A percentile compares a stretch with the other conserved stretches of the same genome.
These are phyloP conservation scores for Caretta caretta DNA, from an alignment of 2,113 vertebrate species.

Conservation along the genomic window DNA sequence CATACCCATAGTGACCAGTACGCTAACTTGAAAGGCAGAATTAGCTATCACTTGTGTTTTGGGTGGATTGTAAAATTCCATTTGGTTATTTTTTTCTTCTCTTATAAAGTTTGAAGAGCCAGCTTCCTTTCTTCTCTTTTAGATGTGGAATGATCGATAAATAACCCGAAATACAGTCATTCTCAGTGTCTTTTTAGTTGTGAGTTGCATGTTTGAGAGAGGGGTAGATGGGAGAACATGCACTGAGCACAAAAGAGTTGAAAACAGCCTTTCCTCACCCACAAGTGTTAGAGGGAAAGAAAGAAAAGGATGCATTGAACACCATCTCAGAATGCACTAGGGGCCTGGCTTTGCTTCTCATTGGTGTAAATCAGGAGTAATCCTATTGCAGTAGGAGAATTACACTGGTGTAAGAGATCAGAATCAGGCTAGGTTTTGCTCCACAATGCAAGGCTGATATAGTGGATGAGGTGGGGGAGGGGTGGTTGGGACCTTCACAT, in stretches of 20 bases:
- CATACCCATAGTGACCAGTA: accelerated
- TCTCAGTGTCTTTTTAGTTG: conserved; percentile 10
- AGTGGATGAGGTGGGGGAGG: neutral
- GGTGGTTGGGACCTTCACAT: neutral
- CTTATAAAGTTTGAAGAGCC: neutral
- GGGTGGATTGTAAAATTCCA: neutral
- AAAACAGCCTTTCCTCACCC: neutral
- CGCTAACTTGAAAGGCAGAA: neutral
- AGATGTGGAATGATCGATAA: conserved; percentile 3
- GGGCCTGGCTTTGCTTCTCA: neutral
- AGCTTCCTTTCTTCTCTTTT: neutral
- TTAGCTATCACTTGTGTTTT: neutral
- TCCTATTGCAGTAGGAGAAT: neutral
- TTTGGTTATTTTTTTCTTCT: neutral
- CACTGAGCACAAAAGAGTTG: neutral
- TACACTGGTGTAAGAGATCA: neutral
- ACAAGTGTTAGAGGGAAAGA: neutral
- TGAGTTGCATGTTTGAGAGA: neutral
- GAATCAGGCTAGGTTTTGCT: neutral
- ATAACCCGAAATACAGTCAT: conserved; percentile 17
- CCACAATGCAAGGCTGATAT: neutral
- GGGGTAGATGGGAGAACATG: neutral
- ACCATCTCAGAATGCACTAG: neutral
- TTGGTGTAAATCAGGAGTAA: neutral
- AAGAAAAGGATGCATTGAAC: neutral